Base-by-base conservation (phyloP, 2,888 invertebrate species). In the Odiellus spinosus region DNA sequence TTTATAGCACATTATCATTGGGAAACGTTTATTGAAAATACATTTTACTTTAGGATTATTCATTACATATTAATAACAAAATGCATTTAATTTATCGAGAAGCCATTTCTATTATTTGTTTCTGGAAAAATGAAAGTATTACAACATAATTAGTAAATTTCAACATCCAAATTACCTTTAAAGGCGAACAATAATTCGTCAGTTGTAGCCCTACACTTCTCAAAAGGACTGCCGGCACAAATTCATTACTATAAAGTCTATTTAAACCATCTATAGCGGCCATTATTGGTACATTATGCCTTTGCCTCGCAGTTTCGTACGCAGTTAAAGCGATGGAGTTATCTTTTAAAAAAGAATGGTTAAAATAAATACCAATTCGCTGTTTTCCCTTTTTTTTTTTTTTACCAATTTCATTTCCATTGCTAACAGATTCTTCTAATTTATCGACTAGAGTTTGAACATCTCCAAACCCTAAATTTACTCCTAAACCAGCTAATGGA, bases 381-480 rank as follows among this genome's bases (percentile, higher is more conserved):
- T n/a, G n/a, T n/a, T n/a, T n/a, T n/a, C n/a, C n/a, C n/a, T n/a
- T n/a, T 2, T n/a, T 12, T 12, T 14, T 8, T 8, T 21, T n/a
- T n/a, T 35, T 17, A 52, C 52, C 52, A 26, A 90, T 67, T 58
- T 77, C 75, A 45, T 76, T 72, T 2, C 96, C 96, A 48, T 74
- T 69, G 59, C 77, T 76, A 1, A 77, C 70, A 0, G 82, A 77
- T 18, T 80, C 73, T 0, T 78, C 73, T 14, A 98, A 67, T 12
- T 77, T 63, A 42, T 77, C 68, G 0, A 77, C 74, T n/a, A 98
- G 71, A 54, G 76, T 74, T 26, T 72, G 68, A 0, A 91, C 80
- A 69, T 99, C 98, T 6, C 88, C 87, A 64, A 96, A 91, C 2
- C 98, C 98, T 40, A 98, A 71, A 71, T 99, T 99, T 1, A 95